phyloP scores from a whole-genome alignment of 2,113 vertebrate species.

The Hemicordylus capensis region DNA sequence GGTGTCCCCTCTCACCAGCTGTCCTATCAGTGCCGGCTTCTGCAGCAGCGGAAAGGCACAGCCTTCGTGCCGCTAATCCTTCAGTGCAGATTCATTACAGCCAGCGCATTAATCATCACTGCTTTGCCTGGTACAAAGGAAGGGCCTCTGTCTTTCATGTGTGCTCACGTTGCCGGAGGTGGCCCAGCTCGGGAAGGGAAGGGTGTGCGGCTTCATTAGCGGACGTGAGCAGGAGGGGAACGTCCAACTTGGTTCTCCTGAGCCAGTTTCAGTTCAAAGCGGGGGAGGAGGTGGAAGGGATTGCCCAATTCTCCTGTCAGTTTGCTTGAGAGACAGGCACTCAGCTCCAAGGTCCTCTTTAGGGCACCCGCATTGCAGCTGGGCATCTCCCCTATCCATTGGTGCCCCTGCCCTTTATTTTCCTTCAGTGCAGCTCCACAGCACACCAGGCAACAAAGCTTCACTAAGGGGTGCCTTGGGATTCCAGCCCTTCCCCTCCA shows the following conservation, averaged over 20 bases:
- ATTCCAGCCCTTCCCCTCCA: neutral
- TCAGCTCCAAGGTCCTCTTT: neutral
- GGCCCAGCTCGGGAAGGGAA: slow-evolving; percentile 60
- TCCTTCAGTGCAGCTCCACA: neutral
- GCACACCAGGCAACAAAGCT: neutral
- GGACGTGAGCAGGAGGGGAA: neutral
- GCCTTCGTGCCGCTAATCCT: slow-evolving; percentile 77
- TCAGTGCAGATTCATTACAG: slow-evolving; percentile 89
- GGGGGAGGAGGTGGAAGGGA: accelerated
- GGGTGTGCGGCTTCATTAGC: slow-evolving; percentile 68
- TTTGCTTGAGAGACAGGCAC: slow-evolving; percentile 32
- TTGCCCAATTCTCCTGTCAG: slow-evolving; percentile 20
- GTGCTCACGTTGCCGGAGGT: slow-evolving; percentile 56
- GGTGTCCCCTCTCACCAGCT: slow-evolving; percentile 93
- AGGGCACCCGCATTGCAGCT: neutral
- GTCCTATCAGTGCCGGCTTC: slow-evolving; percentile 85
- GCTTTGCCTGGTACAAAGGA: slow-evolving; percentile 78
- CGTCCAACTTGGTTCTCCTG: accelerated
- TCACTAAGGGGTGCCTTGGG: neutral
- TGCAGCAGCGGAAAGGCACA: slow-evolving; percentile 73
- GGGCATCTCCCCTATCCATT: neutral
- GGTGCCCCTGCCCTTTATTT: slow-evolving; percentile 26
- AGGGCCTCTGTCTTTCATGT: slow-evolving; percentile 73
- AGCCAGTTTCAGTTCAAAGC: neutral
- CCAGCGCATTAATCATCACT: slow-evolving; percentile 91